These are phyloP conservation scores for Neodiprion virginianus DNA, from an alignment of 1,140 invertebrate species.

Conservation along the genomic window DNA sequence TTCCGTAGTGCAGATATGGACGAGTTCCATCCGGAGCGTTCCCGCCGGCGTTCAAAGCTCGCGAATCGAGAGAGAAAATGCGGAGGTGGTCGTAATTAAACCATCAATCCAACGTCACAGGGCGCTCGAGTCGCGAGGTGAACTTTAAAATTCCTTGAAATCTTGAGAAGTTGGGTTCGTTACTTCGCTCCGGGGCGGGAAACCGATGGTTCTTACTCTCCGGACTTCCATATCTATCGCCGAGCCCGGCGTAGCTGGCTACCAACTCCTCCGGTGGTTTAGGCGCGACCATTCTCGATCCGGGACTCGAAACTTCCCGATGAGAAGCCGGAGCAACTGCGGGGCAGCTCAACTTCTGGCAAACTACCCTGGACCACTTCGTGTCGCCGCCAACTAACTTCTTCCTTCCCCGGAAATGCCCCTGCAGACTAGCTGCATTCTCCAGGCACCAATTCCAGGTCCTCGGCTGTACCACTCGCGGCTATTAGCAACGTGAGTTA, in stretches of 20 bases:
- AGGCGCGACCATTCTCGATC: too few relatives aligned
- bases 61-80: too few relatives aligned
- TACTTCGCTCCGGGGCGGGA: background rate
- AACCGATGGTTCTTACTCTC: background rate
- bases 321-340: background rate
- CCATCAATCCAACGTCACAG: too few relatives aligned
- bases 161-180: background rate
- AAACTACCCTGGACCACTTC: background rate
- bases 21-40: too few relatives aligned
- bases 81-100: too few relatives aligned
- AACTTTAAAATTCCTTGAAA: background rate
- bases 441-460: background rate
- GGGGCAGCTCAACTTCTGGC: background rate
- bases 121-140: background rate
- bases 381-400: slow-evolving; percentile 3
- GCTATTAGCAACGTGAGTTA: too few relatives aligned
- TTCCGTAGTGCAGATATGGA: too few relatives aligned
- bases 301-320: background rate
- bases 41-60: too few relatives aligned
- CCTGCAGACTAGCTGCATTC: background rate
- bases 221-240: too few relatives aligned
- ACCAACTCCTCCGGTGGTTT: background rate
- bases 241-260: background rate
- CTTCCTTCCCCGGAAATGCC: background rate
- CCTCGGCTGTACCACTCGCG: too few relatives aligned